Base-by-base conservation (phyloP, 2,888 invertebrate species). In the Apodemia hepburni region DNA sequence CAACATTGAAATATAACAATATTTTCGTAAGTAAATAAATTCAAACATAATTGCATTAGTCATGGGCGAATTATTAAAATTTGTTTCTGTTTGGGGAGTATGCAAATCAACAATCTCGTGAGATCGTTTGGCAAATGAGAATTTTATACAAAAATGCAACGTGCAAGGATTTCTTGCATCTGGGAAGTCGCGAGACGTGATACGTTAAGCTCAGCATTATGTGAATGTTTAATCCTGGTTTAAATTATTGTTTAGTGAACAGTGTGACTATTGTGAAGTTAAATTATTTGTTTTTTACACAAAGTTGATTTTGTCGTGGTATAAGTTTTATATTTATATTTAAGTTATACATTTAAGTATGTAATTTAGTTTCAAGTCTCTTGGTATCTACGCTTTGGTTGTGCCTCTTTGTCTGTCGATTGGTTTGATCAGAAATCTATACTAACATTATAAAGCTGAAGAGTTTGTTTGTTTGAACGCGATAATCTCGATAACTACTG, bases 51-150 rank as follows among this genome's bases (percentile, higher is more conserved):
- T 42, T 42, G 42, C 81, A 82, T 86, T 87, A 84, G 83, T 86
- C 82, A 86, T 70, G 74, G 73, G 75, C 71, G 75, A 87, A 85
- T 87, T 87, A 87, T 89, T 89, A 78, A 88, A 87, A 89, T 87
- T 81, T 76, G 73, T 66, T 73, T 71, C 70, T 75, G 76, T 75
- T 75, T 59, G 33, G 42, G 80, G 75, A 72, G 75, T 72, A 88
- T 88, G 87, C 84, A 85, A 87, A 87, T 85, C 75, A 71, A 77
- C 81, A 81, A 86, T 87, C 85, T 79, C 76, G 67, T 77, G 77
- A 80, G 82, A 84, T 84, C 82, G 80, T 79, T 73, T 78, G 77
- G 76, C 77, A 85, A 89, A 90, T 83, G 87, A 79, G 81, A 73
- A 78, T 78, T 87, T 89, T 89, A 89, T 89, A 82, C 89, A 84